These are phyloP conservation scores for Chlamydotis undulata DNA, from an alignment of 2,113 vertebrate species.

Conservation along the genomic window DNA sequence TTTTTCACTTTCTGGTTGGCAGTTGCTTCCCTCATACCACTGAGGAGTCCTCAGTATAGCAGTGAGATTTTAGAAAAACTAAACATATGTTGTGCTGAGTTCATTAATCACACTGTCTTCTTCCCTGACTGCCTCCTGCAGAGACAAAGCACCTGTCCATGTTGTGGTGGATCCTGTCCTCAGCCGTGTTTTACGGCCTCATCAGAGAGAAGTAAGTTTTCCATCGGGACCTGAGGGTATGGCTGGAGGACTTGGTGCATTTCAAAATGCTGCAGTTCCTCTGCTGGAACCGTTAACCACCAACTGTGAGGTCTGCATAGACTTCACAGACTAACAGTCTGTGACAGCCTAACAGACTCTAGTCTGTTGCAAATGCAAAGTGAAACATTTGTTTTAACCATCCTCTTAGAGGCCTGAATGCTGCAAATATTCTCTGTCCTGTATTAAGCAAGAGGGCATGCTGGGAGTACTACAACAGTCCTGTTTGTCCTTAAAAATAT, in stretches of 20 bases:
- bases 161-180: conserved; percentile 97
- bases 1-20: background rate
- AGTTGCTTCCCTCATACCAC: background rate
- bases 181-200: conserved; percentile 89
- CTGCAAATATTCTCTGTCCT: background rate
- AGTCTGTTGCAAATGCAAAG: background rate
- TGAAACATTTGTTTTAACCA: background rate
- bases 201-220: conserved; percentile 93
- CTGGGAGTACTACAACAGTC: background rate
- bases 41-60: background rate
- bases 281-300: background rate
- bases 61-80: background rate
- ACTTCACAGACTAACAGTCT: background rate
- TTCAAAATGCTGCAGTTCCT: background rate
- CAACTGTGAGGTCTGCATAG: background rate
- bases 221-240: background rate
- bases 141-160: conserved; percentile 91
- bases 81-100: background rate
- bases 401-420: background rate
- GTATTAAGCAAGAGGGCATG: background rate
- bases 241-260: background rate
- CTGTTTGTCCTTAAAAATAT: background rate
- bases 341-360: background rate
- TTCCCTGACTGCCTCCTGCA: conserved; percentile 57
- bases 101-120: background rate